Percentiles rank a stretch among this genome's conserved stretches.
Conservation (phyloP, 2,888 invertebrate genomes). For the Tenthredo distinguenda region DNA sequence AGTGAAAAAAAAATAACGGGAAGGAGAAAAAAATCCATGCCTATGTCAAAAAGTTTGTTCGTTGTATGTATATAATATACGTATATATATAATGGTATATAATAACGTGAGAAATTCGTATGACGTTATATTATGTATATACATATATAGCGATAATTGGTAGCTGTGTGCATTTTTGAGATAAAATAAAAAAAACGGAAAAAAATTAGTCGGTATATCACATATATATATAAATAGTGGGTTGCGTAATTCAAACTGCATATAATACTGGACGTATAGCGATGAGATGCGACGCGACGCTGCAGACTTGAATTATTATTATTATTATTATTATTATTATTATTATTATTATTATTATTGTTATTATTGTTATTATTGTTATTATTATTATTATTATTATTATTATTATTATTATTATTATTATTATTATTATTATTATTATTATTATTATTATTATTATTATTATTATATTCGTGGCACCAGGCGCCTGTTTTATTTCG, state of each 20-base stretch:
- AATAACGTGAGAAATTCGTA: slow-evolving; percentile 10
- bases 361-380: background rate
- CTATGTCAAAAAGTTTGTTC: background rate
- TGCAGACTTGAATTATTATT: background rate
- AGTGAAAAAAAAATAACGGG: background rate
- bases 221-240: background rate
- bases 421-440: background rate
- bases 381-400: background rate
- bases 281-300: background rate
- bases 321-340: background rate
- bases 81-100: background rate
- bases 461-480: background rate
- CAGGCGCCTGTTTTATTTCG: slow-evolving; percentile 7
- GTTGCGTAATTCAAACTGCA: slow-evolving; percentile 16
- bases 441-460: background rate
- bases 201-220: background rate
- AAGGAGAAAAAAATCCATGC: background rate
- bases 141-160: background rate
- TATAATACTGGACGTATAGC: background rate
- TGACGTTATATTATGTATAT: background rate
- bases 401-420: background rate
- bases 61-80: background rate
- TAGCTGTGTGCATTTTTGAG: background rate
- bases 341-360: background rate
- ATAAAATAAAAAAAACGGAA: background rate